phyloP scores from a whole-genome alignment of 2,797 vertebrate species.

The Leuciscus waleckii region DNA sequence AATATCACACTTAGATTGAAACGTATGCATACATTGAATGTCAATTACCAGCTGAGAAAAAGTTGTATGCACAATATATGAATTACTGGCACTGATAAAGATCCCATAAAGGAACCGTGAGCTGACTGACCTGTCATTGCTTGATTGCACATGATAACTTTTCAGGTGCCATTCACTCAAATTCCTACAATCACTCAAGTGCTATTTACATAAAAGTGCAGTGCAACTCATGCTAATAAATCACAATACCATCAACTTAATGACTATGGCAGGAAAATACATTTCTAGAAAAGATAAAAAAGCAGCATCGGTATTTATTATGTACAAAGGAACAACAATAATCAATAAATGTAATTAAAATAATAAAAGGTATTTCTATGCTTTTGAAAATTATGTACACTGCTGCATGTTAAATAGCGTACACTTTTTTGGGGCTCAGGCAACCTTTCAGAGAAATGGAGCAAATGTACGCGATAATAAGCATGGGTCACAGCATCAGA shows the following conservation, averaged over 20 bases:
- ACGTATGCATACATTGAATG: not conserved
- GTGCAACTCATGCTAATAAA: slow-evolving; percentile 66
- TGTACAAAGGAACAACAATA: slow-evolving; percentile 69
- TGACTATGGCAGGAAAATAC: slow-evolving; percentile 75
- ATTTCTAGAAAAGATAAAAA: slow-evolving; percentile 81
- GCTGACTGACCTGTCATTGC: not conserved
- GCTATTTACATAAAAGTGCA: slow-evolving; percentile 63
- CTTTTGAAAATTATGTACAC: slow-evolving; percentile 75
- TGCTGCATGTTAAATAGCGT: slow-evolving; percentile 63
- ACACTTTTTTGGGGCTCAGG: slow-evolving; percentile 63
- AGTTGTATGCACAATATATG: slow-evolving; percentile 7
- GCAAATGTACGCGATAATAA: slow-evolving; percentile 69
- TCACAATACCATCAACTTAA: slow-evolving; percentile 67
- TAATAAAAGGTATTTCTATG: slow-evolving; percentile 77
- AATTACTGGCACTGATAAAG: slow-evolving; percentile 5
- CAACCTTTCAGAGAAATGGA: slow-evolving; percentile 61
- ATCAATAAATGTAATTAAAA: slow-evolving; percentile 70
- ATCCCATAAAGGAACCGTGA: not conserved
- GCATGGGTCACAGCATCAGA: slow-evolving; percentile 68
- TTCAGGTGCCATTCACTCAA: slow-evolving; percentile 26
- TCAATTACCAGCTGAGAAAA: slow-evolving; percentile 1
- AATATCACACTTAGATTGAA: slow-evolving; percentile 16
- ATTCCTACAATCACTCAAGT: slow-evolving; percentile 62
- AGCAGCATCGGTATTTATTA: slow-evolving; percentile 73
- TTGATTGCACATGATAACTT: slow-evolving; percentile 14